These are phyloP conservation scores for Aythya baeri DNA, from an alignment of 2,113 vertebrate species.

Conservation along the genomic window DNA sequence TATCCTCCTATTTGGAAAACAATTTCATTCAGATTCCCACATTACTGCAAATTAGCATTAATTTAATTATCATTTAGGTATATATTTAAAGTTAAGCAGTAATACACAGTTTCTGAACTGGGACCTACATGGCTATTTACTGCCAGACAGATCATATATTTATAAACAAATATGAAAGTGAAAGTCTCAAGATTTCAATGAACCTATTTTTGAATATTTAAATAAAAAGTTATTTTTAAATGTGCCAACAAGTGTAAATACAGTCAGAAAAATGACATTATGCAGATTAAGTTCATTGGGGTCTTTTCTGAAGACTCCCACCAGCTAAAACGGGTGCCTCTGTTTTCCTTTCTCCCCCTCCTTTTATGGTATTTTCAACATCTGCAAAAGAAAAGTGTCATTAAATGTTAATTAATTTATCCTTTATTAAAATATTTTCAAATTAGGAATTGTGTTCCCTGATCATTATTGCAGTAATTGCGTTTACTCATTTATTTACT, in stretches of 20 bases:
- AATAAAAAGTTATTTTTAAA: background rate
- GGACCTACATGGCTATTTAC: background rate
- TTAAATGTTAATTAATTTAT: conserved; percentile 47
- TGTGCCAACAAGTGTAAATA: background rate
- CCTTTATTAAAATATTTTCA: conserved; percentile 50
- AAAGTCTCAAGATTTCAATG: background rate
- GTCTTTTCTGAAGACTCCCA: background rate
- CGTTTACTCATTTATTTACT: conserved; percentile 35
- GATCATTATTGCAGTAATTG: conserved; percentile 22
- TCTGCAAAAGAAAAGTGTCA: background rate
- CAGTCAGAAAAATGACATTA: background rate
- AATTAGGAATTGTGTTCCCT: conserved; percentile 12
- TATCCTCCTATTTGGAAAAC: background rate
- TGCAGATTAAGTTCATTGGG: background rate
- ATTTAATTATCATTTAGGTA: background rate
- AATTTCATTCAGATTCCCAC: background rate
- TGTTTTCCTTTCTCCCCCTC: background rate
- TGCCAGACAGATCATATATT: background rate
- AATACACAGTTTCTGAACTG: background rate
- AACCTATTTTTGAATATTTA: background rate
- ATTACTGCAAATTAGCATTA: background rate
- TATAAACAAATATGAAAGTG: background rate
- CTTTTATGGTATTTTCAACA: background rate
- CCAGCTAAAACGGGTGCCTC: background rate
- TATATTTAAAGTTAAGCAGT: background rate